These are phyloP conservation scores for Hirtodrosophila trivittata DNA, from an alignment of 2,888 invertebrate species.

Conservation along the genomic window DNA sequence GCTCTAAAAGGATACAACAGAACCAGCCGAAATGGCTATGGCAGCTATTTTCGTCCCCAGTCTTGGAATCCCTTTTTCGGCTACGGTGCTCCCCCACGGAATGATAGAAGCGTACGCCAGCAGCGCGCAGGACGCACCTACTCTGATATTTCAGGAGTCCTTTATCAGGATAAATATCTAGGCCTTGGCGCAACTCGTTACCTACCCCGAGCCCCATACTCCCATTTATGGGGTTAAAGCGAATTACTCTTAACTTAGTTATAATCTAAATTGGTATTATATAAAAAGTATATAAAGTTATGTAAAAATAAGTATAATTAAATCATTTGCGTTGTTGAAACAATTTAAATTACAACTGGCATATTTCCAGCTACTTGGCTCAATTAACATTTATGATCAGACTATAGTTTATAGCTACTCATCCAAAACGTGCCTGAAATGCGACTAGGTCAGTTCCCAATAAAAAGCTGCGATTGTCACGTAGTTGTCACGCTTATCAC, in stretches of 20 bases:
- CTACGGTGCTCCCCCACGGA: neutral
- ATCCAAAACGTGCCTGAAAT: conserved; percentile 55
- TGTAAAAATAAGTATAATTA: neutral
- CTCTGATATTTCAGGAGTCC: conserved; percentile 88
- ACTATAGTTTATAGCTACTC: neutral
- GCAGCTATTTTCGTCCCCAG: neutral
- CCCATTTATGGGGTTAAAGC: conserved; percentile 70
- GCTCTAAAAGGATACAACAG: conserved; percentile 35
- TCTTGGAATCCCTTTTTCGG: neutral
- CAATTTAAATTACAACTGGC: too few species aligned
- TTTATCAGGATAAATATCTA: conserved; percentile 85
- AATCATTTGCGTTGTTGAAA: too few species aligned
- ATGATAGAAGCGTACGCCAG: neutral
- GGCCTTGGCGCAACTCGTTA: conserved; percentile 85
- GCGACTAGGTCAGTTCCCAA: conserved; percentile 24
- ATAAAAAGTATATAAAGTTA: conserved; percentile 2
- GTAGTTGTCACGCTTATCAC: conserved; percentile 51
- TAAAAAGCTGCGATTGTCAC: conserved; percentile 39
- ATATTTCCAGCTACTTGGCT: neutral
- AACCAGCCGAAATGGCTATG: neutral
- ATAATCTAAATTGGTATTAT: neutral
- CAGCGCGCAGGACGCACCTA: conserved; percentile 85
- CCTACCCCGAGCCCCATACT: conserved; percentile 86
- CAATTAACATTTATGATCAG: conserved; percentile 36
- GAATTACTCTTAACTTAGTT: neutral